Base-by-base conservation (phyloP, 2,113 vertebrate species). In the Otolemur garnettii region DNA sequence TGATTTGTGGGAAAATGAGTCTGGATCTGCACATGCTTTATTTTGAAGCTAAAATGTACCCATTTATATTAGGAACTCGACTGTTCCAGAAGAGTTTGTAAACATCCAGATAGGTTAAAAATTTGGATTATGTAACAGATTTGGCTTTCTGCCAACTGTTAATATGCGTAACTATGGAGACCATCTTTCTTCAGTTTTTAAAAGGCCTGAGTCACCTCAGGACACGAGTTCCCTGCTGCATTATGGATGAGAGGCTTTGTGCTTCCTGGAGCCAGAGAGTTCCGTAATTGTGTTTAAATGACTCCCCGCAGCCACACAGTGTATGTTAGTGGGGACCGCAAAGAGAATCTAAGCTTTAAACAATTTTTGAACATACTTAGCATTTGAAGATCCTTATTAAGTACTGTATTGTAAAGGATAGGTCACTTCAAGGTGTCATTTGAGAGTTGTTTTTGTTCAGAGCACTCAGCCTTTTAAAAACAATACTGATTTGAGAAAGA, bases 51-150 rank as follows among this genome's bases (percentile, higher is more conserved):
- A 38, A 68, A 77, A 86, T 83, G 45, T 81, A 55, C 97, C 97
- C 97, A 86, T 97, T 94, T 95, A 93, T 96, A 96, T 97, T 81
- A 96, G 96, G 95, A 68, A 53, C 91, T 95, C 62, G 96, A 95
- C 83, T 98, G 94, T 96, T 96, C 93, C 96, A 93, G 96, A 94
- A 96, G 84, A 97, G 93, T 79, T 21, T 15, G 12, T 80, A 28
- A 96, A 95, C 87, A 82, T 45, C 28, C 87, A 86, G 95, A 84
- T 88, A 85, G 55, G 78, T 78, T 77, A 57, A 84, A 17, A 62
- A 96, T 91, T 94, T 91, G 97, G 68, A 96, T 98, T 98, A 97
- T 96, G 91, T 98, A 98, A 98, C 87, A 96, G 95, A 42, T 90
- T 79, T 97, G 97, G 97, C 96, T 98, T 86, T 0, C 59, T 96